A percentile compares a stretch with the other conserved stretches of the same genome.
Evolutionary conservation across 2,113 vertebrate species (phyloP).

Genomic region (Rhinichthys klamathensis): DNA sequence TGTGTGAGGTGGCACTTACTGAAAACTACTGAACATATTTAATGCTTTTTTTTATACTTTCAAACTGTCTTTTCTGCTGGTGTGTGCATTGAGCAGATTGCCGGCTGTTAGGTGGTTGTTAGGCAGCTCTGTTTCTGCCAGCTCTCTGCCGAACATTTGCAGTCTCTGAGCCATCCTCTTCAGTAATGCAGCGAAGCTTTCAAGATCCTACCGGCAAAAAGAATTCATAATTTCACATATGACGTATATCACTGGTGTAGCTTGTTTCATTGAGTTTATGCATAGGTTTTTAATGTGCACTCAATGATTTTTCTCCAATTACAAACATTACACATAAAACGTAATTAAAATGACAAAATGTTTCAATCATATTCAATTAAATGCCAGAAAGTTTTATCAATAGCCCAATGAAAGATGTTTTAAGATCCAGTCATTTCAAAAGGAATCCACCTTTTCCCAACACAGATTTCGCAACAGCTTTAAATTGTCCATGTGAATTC

Average conservation of each 20-base stretch:
- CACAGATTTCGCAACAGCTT: no score
- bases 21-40: background rate
- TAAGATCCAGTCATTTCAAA: no score
- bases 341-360: background rate
- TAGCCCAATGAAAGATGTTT: background rate
- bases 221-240: slow-evolving; percentile 2
- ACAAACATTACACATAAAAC: background rate
- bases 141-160: slow-evolving; percentile 38
- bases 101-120: slow-evolving; percentile 32
- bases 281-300: background rate
- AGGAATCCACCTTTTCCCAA: no score
- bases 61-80: slow-evolving; percentile 40
- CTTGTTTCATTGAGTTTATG: background rate
- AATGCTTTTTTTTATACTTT: slow-evolving; percentile 44
- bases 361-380: background rate
- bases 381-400: background rate
- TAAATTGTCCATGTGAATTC: no score
- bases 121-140: slow-evolving; percentile 54
- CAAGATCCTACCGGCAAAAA: slow-evolving; percentile 38
- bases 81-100: slow-evolving; percentile 45
- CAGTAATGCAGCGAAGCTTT: slow-evolving; percentile 43
- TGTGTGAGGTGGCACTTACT: background rate
- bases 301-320: background rate
- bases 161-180: slow-evolving; percentile 49
- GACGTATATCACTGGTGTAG: background rate